These are phyloP conservation scores for Pangasius larnaudii DNA, from an alignment of 2,797 vertebrate genomes.

Conservation along the genomic window DNA sequence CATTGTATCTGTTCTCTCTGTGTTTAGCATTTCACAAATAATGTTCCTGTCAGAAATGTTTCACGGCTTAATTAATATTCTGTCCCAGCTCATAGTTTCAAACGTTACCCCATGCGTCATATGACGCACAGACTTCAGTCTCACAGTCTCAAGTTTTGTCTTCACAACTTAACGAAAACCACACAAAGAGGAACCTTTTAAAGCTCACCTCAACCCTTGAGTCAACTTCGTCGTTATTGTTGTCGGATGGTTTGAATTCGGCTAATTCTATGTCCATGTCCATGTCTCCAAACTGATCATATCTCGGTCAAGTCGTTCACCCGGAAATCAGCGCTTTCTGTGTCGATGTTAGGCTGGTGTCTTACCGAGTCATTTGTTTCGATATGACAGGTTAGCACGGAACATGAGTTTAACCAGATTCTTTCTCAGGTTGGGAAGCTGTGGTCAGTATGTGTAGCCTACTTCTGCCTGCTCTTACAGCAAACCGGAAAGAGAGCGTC, in stretches of 20 bases:
- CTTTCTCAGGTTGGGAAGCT: neutral
- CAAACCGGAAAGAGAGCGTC: neutral
- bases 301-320: neutral
- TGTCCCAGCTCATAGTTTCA: too few species aligned
- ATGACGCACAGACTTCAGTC: neutral
- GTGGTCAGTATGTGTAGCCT: too few species aligned
- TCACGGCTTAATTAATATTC: neutral
- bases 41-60: neutral
- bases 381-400: neutral
- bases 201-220: neutral
- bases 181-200: neutral
- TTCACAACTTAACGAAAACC: neutral
- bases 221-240: neutral
- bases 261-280: neutral
- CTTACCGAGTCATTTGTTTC: neutral
- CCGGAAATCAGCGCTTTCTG: constrained; percentile 5
- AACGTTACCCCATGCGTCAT: neutral
- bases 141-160: neutral
- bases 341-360: too few species aligned
- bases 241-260: neutral
- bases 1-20: neutral
- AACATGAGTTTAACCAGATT: too few species aligned
- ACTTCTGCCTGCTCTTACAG: neutral
- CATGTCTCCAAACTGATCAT: neutral
- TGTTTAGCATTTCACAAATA: neutral